These are phyloP conservation scores for Cinara cedri DNA, from an alignment of 2,888 invertebrate species.

Conservation along the genomic window DNA sequence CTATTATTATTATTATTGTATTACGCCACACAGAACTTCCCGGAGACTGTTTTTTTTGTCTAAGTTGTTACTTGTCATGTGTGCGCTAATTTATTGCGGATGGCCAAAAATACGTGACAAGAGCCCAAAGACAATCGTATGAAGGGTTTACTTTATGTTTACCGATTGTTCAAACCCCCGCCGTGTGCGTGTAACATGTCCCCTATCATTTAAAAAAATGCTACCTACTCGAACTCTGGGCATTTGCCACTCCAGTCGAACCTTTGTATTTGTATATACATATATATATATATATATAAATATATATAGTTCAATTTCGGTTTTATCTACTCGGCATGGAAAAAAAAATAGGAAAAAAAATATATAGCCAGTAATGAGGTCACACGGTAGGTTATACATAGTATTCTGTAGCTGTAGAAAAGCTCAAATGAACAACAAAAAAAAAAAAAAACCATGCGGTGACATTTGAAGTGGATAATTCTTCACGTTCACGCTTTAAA, in stretches of 20 bases:
- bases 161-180: conserved; percentile 48
- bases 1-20: not conserved
- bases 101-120: conserved; percentile 31
- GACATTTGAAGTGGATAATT: not conserved
- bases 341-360: not conserved
- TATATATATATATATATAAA: not conserved
- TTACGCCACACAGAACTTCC: conserved; percentile 30
- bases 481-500: not conserved
- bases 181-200: conserved; percentile 48
- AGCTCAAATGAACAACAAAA: no score
- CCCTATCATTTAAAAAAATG: conserved; percentile 54
- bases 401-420: not conserved
- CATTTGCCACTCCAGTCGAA: conserved; percentile 36
- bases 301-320: conserved; percentile 33
- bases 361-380: conserved; percentile 21
- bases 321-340: conserved; percentile 15
- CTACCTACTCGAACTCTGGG: conserved; percentile 19
- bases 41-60: conserved; percentile 2
- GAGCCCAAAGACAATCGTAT: conserved; percentile 52
- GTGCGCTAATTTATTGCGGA: conserved; percentile 40
- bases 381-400: no score
- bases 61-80: conserved; percentile 8
- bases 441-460: no score
- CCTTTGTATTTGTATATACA: conserved; percentile 18
- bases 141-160: conserved; percentile 51